Evolutionary conservation across 2,888 invertebrate genomes (phyloP).

Genomic region (Dicranocentrus wangi): DNA sequence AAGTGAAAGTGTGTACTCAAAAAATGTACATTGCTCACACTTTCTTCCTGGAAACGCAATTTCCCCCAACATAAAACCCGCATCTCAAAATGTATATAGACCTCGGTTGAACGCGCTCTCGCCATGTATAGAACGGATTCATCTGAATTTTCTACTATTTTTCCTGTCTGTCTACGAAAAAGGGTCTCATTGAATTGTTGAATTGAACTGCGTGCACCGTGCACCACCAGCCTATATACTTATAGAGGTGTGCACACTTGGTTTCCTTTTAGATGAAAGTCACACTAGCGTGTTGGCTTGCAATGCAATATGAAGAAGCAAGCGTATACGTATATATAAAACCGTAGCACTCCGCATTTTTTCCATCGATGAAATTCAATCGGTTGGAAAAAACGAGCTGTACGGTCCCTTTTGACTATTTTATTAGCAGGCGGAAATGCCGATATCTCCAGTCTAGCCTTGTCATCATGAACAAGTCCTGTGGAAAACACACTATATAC

Average conservation of each 20-base stretch:
- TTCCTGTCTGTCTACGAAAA: slow-evolving; percentile 26
- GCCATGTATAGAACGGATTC: slow-evolving; percentile 15
- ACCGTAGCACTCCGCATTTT: slow-evolving; percentile 18
- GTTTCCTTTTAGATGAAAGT: too few species aligned
- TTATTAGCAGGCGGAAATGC: slow-evolving; percentile 36
- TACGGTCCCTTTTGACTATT: slow-evolving; percentile 32
- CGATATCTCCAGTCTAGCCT: slow-evolving; percentile 20
- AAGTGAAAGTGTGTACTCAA: slow-evolving; percentile 24
- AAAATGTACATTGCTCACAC: slow-evolving; percentile 1
- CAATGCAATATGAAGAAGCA: too few species aligned
- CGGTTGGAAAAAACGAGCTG: slow-evolving; percentile 47
- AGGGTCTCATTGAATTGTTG: slow-evolving; percentile 35
- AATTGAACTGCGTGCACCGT: slow-evolving; percentile 19
- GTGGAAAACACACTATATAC: too few species aligned
- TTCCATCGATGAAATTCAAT: slow-evolving; percentile 47
- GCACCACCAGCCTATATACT: neutral
- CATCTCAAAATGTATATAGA: too few species aligned
- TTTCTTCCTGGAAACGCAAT: slow-evolving; percentile 23
- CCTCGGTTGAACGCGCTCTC: neutral
- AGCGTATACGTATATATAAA: slow-evolving; percentile 15
- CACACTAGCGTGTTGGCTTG: too few species aligned
- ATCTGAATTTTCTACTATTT: slow-evolving; percentile 12
- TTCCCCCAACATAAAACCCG: slow-evolving; percentile 35
- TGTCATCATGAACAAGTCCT: neutral
- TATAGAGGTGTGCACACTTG: too few species aligned